These are phyloP conservation scores for Meandrusa payeni DNA, from an alignment of 2,888 invertebrate genomes.

Conservation along the genomic window DNA sequence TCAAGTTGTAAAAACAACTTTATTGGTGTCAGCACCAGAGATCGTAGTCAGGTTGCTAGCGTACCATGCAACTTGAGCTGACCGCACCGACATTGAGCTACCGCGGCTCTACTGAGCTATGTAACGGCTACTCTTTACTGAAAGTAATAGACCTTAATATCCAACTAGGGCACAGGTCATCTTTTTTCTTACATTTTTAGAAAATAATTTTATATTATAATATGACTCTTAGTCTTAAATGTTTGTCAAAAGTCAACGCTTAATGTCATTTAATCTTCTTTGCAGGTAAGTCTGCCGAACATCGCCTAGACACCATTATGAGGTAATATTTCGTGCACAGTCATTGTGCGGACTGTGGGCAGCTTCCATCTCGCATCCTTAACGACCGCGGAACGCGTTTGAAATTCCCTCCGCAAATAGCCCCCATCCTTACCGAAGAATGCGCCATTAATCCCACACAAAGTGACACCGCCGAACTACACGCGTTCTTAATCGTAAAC, in stretches of 20 bases:
- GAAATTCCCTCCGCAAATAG: constrained; percentile 45
- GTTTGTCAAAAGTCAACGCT: not conserved
- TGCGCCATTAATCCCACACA: constrained; percentile 50
- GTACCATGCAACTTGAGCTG: no score
- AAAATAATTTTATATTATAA: no score
- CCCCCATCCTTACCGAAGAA: constrained; percentile 35
- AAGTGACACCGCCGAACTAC: constrained; percentile 39
- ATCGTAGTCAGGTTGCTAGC: no score
- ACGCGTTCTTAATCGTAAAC: constrained; percentile 41
- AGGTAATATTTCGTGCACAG: constrained; percentile 24
- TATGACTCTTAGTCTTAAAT: no score
- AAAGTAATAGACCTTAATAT: no score
- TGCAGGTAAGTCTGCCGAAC: constrained; percentile 55
- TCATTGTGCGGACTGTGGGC: constrained; percentile 17
- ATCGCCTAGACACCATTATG: constrained; percentile 19
- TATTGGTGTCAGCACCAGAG: no score
- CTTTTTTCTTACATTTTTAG: no score
- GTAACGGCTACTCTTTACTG: no score
- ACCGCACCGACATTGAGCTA: no score
- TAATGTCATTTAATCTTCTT: constrained; percentile 35
- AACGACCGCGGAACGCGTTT: constrained; percentile 65
- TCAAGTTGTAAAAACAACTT: no score
- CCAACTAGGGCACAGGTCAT: no score
- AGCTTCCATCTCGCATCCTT: constrained; percentile 45
- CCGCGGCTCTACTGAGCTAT: no score